A percentile compares a stretch with the other conserved stretches of the same genome.
These are phyloP conservation scores for Myiothlypis chrysogaster DNA, from an alignment of 2,797 vertebrate species.

Conservation along the genomic window DNA sequence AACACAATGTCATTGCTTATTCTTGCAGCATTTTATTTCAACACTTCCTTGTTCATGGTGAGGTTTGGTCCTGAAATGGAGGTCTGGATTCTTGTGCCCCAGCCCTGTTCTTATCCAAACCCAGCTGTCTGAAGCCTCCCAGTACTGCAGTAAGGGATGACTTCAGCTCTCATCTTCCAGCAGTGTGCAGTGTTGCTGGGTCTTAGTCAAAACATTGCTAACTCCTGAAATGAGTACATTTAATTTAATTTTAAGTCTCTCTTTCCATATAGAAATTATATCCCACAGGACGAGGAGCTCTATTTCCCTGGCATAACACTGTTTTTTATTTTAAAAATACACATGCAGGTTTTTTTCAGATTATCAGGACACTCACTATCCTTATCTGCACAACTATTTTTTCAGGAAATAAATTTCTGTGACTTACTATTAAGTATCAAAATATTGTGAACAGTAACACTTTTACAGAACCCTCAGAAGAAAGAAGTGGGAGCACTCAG, in stretches of 20 bases:
- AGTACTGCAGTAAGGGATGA: background rate
- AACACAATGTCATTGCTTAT: background rate
- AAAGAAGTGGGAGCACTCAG: background rate
- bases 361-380: background rate
- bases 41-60: accelerated
- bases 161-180: background rate
- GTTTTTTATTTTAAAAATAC: background rate
- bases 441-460: background rate
- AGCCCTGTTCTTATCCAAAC: background rate
- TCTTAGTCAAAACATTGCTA: background rate
- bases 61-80: background rate
- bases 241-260: background rate
- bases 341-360: background rate
- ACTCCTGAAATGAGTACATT: background rate
- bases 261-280: background rate
- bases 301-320: background rate
- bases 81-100: background rate
- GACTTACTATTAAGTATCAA: background rate
- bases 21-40: background rate
- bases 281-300: background rate
- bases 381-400: background rate
- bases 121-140: background rate
- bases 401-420: background rate
- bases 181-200: too few species aligned
- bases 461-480: background rate